Conservation (phyloP, 2,888 invertebrate genomes). For the Leptinotarsa juncta region DNA sequence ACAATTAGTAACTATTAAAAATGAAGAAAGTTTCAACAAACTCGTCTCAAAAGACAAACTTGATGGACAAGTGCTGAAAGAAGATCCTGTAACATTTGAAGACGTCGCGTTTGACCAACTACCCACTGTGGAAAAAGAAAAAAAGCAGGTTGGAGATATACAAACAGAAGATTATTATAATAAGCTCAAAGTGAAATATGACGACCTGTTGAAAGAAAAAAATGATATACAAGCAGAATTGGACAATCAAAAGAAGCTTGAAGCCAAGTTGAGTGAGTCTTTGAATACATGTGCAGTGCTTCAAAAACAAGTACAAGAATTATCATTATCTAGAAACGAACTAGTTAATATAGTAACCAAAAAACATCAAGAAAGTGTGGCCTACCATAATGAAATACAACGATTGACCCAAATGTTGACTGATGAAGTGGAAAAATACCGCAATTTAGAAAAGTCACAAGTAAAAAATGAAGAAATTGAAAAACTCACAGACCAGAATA, state of each 20-base stretch:
- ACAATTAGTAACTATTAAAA: conserved; percentile 47
- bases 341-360: conserved; percentile 78
- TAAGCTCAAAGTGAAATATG: conserved; percentile 27
- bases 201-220: conserved; percentile 31
- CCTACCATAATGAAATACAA: conserved; percentile 88
- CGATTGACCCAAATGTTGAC: conserved; percentile 74
- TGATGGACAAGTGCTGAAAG: not conserved
- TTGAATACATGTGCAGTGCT: conserved; percentile 49
- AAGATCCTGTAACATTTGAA: not conserved
- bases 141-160: conserved; percentile 15
- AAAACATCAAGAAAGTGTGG: conserved; percentile 87
- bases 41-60: not conserved
- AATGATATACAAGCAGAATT: conserved; percentile 36
- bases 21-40: conserved; percentile 23
- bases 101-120: not conserved
- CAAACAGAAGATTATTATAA: conserved; percentile 37
- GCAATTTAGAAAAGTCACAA: conserved; percentile 59
- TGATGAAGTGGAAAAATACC: conserved; percentile 67
- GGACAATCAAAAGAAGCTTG: conserved; percentile 31
- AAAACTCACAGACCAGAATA: conserved; percentile 71
- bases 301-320: conserved; percentile 57
- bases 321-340: conserved; percentile 74
- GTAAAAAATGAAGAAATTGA: conserved; percentile 66
- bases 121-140: not conserved
- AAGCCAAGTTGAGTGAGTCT: conserved; percentile 44